Evolutionary conservation across 2,113 vertebrate species (phyloP).

Genomic region (Leptobrachium ailaonicum): DNA sequence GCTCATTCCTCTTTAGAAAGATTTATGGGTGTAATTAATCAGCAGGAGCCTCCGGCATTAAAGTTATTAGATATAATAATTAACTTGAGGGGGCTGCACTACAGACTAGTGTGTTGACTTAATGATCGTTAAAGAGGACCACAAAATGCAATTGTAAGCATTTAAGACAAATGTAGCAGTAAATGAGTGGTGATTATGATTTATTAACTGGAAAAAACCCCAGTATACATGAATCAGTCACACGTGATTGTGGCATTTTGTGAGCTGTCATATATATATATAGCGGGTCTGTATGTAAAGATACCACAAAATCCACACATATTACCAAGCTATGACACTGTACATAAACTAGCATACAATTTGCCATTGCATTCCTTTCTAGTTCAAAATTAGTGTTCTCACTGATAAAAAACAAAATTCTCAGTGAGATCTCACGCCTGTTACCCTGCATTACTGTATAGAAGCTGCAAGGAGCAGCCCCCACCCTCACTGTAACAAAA

Average conservation of each 20-base stretch:
- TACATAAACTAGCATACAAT: too few species aligned
- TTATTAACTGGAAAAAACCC: slow-evolving; percentile 24
- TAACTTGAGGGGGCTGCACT: slow-evolving; percentile 56
- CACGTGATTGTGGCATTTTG: background rate
- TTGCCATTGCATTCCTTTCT: too few species aligned
- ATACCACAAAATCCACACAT: too few species aligned
- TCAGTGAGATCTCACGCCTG: too few species aligned
- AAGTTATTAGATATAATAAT: slow-evolving; percentile 63
- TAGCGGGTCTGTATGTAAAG: too few species aligned
- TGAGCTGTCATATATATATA: too few species aligned
- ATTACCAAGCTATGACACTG: too few species aligned
- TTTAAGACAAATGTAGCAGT: slow-evolving; percentile 53
- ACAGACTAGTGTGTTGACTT: slow-evolving; percentile 54
- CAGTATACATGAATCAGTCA: slow-evolving; percentile 7
- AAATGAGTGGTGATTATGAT: slow-evolving; percentile 45
- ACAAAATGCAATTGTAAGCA: slow-evolving; percentile 48
- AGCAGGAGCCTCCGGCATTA: slow-evolving; percentile 56
- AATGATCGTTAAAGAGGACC: slow-evolving; percentile 50
- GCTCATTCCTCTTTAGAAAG: slow-evolving; percentile 65
- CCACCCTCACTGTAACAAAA: too few species aligned
- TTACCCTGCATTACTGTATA: too few species aligned
- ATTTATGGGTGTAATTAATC: slow-evolving; percentile 67
- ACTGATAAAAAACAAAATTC: too few species aligned
- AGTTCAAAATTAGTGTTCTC: too few species aligned
- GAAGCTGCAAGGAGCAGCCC: too few species aligned